Evolutionary conservation across 2,113 vertebrate genomes (phyloP), one percentile per base, ranked within the genome.

Genomic region (Clarias gariepinus): DNA sequence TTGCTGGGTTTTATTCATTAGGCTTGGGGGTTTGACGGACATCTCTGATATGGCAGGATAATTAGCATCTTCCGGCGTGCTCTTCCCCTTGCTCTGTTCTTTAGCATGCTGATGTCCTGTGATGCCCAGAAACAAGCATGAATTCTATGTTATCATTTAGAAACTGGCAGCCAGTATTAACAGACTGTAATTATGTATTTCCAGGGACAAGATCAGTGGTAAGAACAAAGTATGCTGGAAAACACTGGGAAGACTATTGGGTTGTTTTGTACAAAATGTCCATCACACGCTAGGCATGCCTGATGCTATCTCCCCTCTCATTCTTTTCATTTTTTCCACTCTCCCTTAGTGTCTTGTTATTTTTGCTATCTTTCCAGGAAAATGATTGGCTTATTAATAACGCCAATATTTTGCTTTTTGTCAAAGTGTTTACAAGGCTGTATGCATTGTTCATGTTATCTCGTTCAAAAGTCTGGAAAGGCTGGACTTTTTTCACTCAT

Each of bases 181-280:
- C 92, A 91, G 88, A 58, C 93, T 93, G 92, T 95, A 95, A 95
- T 96, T 94, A 94, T 93, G 91, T 94, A 93, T 93, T 93, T 90
- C 90, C 86, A 52, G 91, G 91, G 91, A 94, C 91, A 90, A 90
- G 92, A 93, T 93, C 93, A 93, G 91, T 87, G 85, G 79, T 33
- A 85, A 94, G 93, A 95, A 95, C 94, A 95, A 95, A 95, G 94
- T 93, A 92, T 89, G 91, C 87, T 89, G 47, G 91, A 92, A 94
- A 93, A 92, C 92, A 92, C 87, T 83, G 89, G 89, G 60, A 90
- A 87, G 91, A 93, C 92, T 89, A 88, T 91, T 89, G 80, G 90
- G 90, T 90, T 91, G 91, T 91, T 93, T 94, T 90, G 90, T 90
- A 90, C 89, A 90, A 92, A 92, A 92, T 88, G 89, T 87, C 90